A percentile compares a stretch with the other conserved stretches of the same genome.
phyloP scores from a whole-genome alignment of 2,797 vertebrate genomes.

The Myotis findleyi region DNA sequence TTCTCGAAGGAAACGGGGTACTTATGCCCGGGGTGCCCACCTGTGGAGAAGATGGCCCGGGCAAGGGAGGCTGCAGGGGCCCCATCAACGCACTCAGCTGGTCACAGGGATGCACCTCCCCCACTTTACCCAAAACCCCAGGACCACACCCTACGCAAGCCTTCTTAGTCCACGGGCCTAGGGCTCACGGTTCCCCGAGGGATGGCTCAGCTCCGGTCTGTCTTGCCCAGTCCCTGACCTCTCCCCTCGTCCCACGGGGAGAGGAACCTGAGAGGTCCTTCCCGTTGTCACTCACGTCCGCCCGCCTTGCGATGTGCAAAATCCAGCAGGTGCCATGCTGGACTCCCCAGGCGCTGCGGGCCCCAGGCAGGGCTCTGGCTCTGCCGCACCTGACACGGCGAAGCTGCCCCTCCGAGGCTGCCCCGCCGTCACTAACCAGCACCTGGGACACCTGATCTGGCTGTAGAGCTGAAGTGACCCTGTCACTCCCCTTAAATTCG shows the following conservation, averaged over 20 bases:
- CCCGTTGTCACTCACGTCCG: neutral
- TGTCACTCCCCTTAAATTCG: neutral
- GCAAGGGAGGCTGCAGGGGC: neutral
- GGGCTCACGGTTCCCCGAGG: neutral
- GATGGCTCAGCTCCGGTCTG: neutral
- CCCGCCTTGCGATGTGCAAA: neutral
- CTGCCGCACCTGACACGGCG: neutral
- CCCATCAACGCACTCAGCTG: neutral
- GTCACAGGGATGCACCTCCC: neutral
- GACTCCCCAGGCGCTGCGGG: neutral
- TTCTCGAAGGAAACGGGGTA: neutral
- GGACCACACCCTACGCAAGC: neutral
- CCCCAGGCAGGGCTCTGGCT: neutral
- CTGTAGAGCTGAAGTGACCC: neutral
- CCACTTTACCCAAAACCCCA: neutral
- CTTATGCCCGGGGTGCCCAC: neutral
- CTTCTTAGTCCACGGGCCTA: neutral
- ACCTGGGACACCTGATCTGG: neutral
- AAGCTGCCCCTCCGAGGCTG: neutral
- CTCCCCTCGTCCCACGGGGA: fast-evolving
- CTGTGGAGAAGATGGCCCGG: too few species aligned
- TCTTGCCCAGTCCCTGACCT: neutral
- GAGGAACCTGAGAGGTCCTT: neutral
- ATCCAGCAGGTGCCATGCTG: neutral
- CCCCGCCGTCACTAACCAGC: neutral